phyloP scores from a whole-genome alignment of 2,888 invertebrate genomes.

The Geotrupes spiniger region DNA sequence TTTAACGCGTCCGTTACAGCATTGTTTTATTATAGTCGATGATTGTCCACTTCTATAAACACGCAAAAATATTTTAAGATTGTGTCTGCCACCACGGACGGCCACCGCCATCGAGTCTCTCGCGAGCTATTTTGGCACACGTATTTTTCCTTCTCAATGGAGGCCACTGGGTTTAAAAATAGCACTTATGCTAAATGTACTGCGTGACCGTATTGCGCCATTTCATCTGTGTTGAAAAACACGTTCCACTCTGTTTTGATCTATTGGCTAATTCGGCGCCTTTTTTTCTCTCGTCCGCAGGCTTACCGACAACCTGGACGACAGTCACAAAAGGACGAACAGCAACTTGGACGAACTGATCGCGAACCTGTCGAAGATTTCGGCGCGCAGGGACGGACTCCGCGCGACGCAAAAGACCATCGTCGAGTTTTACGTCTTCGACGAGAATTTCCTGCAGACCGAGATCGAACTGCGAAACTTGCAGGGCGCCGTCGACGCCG shows the following conservation, averaged over 20 bases:
- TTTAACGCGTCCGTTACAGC: too few relatives aligned
- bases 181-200: conserved; percentile 13
- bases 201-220: conserved; percentile 6
- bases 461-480: conserved; percentile 61
- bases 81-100: neutral
- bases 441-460: conserved; percentile 64
- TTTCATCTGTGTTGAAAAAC: conserved; percentile 8
- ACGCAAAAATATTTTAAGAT: too few relatives aligned
- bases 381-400: conserved; percentile 65
- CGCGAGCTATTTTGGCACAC: conserved; percentile 22
- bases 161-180: conserved; percentile 20
- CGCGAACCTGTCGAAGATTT: conserved; percentile 67
- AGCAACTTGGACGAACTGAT: conserved; percentile 76
- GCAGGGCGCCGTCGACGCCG: conserved; percentile 57
- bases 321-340: conserved; percentile 71
- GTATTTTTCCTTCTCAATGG: conserved; percentile 16
- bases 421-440: conserved; percentile 73
- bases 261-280: neutral
- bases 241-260: conserved; percentile 1
- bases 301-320: conserved; percentile 76
- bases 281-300: conserved; percentile 56
- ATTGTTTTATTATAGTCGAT: too few relatives aligned
- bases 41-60: too few relatives aligned
- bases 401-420: conserved; percentile 66
- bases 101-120: neutral